Base-by-base conservation (phyloP, 2,888 invertebrate genomes). In the Dicranocentrus wangi region DNA sequence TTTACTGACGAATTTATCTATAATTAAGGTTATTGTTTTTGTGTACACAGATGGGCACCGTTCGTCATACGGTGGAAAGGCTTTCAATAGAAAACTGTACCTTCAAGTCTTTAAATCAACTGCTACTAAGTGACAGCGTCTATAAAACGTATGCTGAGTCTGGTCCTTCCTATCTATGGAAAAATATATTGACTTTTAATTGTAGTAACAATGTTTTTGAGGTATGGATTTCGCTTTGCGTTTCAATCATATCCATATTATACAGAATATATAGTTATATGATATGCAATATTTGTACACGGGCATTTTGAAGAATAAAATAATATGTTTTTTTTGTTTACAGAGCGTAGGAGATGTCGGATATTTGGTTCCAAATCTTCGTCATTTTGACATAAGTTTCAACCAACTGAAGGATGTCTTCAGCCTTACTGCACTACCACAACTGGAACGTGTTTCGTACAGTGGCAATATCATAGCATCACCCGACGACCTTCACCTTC, bases 71-170 rank as follows among this genome's bases (percentile, higher is more conserved):
- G 0, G 89, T 95, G 0, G 90, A 90, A 65, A 90, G 90, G 76
- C 88, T 96, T 0, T 91, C 91, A 63, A 92, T 94, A 47, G 91
- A 92, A 76, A 91, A 93, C 75, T 93, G 94, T 8, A 90, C 90
- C 81, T 90, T 94, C 39, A 91, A 91, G 66, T 92, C 91, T 17
- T 91, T 96, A 72, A 93, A 93, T 87, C 94, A 96, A 88, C 91
- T 96, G 84, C 90, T 96, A 8, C 91, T 96, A 82, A 95, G 96
- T 88, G 97, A 96, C 89, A 92, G 94, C 86, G 90, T 96, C 82
- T 95, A 96, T 87, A 95, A 94, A 81, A 89, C 90, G 39, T 90
- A 90, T 72, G 89, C 88, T 17, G 89, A 89, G 51, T 89, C 89
- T 0, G 88, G 88, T 51, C 88, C 90, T 17, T 87, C 88, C 89